Conservation (phyloP, 2,797 vertebrate genomes). For the Sebastiscus albofasciatus region DNA sequence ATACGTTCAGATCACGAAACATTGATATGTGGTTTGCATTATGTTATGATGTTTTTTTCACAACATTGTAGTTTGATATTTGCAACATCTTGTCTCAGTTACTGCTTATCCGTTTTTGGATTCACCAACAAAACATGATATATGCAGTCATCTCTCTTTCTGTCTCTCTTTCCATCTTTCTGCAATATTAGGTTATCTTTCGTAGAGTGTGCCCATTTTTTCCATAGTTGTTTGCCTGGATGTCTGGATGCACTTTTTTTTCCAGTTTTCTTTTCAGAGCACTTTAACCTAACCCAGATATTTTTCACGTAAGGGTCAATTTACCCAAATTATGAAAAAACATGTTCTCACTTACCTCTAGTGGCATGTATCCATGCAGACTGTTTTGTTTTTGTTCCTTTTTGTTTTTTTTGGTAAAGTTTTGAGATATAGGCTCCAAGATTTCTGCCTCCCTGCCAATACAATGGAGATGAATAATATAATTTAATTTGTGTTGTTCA, state of each 20-base stretch:
- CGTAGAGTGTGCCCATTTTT: not conserved
- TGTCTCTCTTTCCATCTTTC: not conserved
- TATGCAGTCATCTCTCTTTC: slow-evolving; percentile 1
- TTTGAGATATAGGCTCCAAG: not conserved
- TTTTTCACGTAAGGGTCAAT: not conserved
- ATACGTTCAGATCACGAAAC: slow-evolving; percentile 5
- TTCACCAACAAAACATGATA: slow-evolving; percentile 11
- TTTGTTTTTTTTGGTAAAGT: not conserved
- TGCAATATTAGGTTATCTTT: not conserved
- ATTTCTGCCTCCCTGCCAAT: not conserved
- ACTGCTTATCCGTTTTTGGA: slow-evolving; percentile 16
- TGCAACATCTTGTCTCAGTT: slow-evolving; percentile 51
- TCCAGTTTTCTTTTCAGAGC: not conserved
- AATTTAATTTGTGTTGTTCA: not conserved
- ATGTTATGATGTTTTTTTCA: slow-evolving; percentile 39
- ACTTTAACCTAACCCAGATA: not conserved
- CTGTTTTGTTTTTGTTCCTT: not conserved
- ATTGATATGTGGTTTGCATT: slow-evolving; percentile 29
- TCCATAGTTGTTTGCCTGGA: not conserved
- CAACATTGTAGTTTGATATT: slow-evolving; percentile 37
- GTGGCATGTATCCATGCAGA: not conserved
- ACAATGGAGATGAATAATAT: not conserved
- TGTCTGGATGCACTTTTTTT: not conserved
- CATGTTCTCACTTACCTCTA: too few relatives aligned
- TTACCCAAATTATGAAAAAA: not conserved